Evolutionary conservation across 2,888 invertebrate species (phyloP), one percentile per base, ranked within the genome.

Genomic region (Boloria selene): DNA sequence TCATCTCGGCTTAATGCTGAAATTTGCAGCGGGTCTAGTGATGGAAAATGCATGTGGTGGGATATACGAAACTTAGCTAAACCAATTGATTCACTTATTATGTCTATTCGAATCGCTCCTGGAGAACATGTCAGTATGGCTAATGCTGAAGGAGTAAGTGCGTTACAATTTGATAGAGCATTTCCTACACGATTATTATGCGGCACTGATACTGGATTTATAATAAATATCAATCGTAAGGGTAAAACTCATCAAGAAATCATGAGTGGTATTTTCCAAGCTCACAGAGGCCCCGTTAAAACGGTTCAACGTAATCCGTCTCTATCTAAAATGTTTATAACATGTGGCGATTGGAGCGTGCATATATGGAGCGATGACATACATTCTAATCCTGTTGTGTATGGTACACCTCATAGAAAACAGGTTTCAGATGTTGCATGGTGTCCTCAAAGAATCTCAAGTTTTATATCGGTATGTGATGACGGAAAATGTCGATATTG

Each of bases 401-500:
- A 79, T n/a, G 84, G 83, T 6, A 75, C 67, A 17, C 65, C 77
- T 16, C 79, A 83, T 26, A 75, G 75, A 26, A 72, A 79, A 67
- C 77, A 78, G 68, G 76, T 85, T 47, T 74, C 73, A 51, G 87
- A 85, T 49, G 82, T 79, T n/a, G 75, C 74, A 14, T 87, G 84
- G 84, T 75, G 83, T 14, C 85, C 85, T 13, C 74, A 79, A 16
- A 79, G 82, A 72, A 93, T 94, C 49, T 86, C 86, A 10, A 75
- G 81, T 56, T 86, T 82, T 64, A 84, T 86, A 83, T 72, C 83
- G 1, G 78, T 83, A 2, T 74, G 79, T 16, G 72, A 62, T 13
- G 95, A 95, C 75, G 97, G 97, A 0, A 94, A 93, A 14, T 84
- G 97, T 50, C 95, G 96, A 73, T 94, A 95, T 51, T 97, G 96